A percentile compares a stretch with the other conserved stretches of the same genome.
phyloP scores from a whole-genome alignment of 2,797 vertebrate species.

The Rhynchonycteris naso region DNA sequence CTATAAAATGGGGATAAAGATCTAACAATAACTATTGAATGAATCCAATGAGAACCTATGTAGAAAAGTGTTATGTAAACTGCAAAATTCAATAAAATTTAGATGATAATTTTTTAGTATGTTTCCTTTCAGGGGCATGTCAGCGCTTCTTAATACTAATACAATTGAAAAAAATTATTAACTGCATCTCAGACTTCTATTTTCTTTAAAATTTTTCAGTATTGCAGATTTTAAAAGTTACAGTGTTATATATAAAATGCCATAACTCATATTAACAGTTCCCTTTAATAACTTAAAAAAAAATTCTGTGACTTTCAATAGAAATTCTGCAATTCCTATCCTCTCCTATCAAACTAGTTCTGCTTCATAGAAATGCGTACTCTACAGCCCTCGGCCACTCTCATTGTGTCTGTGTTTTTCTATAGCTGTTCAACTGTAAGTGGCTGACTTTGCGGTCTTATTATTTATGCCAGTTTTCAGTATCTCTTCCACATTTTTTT shows the following conservation, averaged over 20 bases:
- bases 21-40: not conserved
- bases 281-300: not conserved
- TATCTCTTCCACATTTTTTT: conserved; percentile 70
- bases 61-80: not conserved
- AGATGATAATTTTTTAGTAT: not conserved
- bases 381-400: not conserved
- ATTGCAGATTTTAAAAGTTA: not conserved
- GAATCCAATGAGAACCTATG: not conserved
- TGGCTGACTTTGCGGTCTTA: conserved; percentile 68
- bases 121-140: not conserved
- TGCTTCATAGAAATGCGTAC: not conserved
- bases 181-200: not conserved
- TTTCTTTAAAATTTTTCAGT: conserved; percentile 26
- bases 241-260: not conserved
- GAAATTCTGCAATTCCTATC: not conserved
- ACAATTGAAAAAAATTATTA: not conserved
- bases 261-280: not conserved
- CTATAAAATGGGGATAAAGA: not conserved
- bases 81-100: conserved; percentile 18
- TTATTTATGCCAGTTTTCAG: conserved; percentile 70
- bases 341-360: not conserved
- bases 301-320: not conserved
- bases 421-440: conserved; percentile 60
- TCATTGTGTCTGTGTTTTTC: conserved; percentile 12
- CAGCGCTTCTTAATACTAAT: not conserved